Base-by-base conservation (phyloP, 2,797 vertebrate genomes). In the Tauraco hartlaubi region DNA sequence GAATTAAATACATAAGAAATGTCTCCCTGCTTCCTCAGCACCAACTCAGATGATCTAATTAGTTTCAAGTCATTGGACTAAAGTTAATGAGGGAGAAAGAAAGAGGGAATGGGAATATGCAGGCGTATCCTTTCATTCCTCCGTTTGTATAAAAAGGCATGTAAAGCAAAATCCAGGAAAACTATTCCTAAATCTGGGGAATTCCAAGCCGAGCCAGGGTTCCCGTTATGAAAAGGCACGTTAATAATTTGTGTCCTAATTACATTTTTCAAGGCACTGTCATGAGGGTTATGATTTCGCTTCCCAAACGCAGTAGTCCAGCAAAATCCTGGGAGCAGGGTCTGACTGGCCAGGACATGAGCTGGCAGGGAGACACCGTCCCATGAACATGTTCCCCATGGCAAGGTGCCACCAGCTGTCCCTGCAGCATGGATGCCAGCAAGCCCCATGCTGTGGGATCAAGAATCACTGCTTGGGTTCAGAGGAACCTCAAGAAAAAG, bases 161-260 rank as follows among this genome's bases (percentile, higher is more conserved):
- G 11, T 37, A 82, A 92, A 94, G 51, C 22, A 72, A 79, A 92
- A 82, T 48, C 18, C 81, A 92, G 71, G 19, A 14, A 78, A 92
- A 77, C 2, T 48, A 73, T 71, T 12, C 7, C 15, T 79, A 58
- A 90, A 64, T 55, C 39, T 52, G 37, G 43, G 29, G 89, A 85
- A 75, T 17, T 1, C 5, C 23, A 81, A 78, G 22, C 9, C 64
- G 44, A 51, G 8, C 4, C 37, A 82, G 29, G 17, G 15, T 23
- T 20, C 11, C 21, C 58, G 28, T 37, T 75, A 69, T 1, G 4
- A 87, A 78, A 78, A 69, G 7, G 6, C 2, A 5, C 7, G 6
- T 37, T 48, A 51, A 22, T 13, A 67, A 21, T 48, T 61, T 25
- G 19, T 3, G 1, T 54, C n/a, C 51, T 82, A 49, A 58, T 31